Evolutionary conservation across 2,797 vertebrate genomes (phyloP).

Genomic region (Cephalopachus bancanus): DNA sequence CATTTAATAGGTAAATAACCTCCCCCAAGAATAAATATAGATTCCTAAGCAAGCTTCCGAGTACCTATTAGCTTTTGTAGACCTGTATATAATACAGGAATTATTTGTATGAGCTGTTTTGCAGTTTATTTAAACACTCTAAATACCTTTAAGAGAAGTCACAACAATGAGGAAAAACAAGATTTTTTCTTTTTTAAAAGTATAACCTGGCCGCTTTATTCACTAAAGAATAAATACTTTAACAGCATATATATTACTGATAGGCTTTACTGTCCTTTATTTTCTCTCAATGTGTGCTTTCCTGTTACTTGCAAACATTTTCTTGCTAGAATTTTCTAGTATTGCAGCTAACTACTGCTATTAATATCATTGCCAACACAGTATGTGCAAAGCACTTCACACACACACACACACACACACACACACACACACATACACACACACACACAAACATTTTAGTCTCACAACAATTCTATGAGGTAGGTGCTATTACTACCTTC

Average conservation of each 20-base stretch:
- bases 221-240: background rate
- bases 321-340: slow-evolving; percentile 1
- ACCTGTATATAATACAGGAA: background rate
- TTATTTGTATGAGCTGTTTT: background rate
- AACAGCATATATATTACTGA: background rate
- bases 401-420: background rate
- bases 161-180: background rate
- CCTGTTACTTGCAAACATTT: background rate
- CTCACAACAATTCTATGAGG: background rate
- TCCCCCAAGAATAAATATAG: slow-evolving; percentile 33
- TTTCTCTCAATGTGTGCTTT: background rate
- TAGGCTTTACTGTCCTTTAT: background rate
- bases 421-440: background rate
- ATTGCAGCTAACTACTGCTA: background rate
- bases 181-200: background rate
- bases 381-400: background rate
- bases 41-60: slow-evolving; percentile 49
- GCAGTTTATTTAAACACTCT: slow-evolving; percentile 42
- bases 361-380: background rate
- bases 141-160: slow-evolving; percentile 10
- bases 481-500: background rate
- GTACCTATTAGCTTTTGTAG: background rate
- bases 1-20: slow-evolving; percentile 21
- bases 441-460: background rate
- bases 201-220: background rate